Evolutionary conservation across 2,797 vertebrate genomes (phyloP).

Genomic region (Trachurus trachurus): DNA sequence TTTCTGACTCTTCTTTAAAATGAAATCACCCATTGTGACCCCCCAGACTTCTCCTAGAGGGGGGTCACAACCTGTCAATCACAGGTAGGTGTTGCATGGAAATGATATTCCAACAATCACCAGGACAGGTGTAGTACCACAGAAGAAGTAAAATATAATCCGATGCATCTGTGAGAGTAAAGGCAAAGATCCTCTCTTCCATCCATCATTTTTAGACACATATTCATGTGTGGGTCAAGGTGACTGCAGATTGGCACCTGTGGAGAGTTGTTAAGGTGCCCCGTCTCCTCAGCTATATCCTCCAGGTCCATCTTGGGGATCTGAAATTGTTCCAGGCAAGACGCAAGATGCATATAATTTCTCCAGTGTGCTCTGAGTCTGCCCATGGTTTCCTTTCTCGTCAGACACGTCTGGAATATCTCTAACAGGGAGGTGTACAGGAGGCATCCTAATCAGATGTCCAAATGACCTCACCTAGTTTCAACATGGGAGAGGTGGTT

Average conservation of each 20-base stretch:
- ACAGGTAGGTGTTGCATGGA: not conserved
- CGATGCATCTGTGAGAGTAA: not conserved
- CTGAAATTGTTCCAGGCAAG: conserved; percentile 24
- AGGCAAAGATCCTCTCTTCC: conserved; percentile 4
- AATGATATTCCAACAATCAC: not conserved
- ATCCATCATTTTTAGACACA: conserved; percentile 26
- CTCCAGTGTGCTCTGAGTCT: conserved; percentile 28
- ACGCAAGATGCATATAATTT: conserved; percentile 40
- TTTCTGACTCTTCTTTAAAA: not conserved
- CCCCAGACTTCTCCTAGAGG: not conserved
- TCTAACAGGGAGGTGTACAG: conserved; percentile 11
- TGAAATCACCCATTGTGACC: not conserved
- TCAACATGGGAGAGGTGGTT: not conserved
- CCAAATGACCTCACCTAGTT: conserved; percentile 18
- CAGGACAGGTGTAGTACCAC: not conserved
- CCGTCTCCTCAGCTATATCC: conserved; percentile 22
- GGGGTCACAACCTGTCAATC: conserved; percentile 5
- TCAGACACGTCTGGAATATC: conserved; percentile 43
- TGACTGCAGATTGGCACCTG: conserved; percentile 11
- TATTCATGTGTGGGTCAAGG: conserved; percentile 29
- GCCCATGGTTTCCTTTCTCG: conserved; percentile 5
- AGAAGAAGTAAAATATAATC: conserved; percentile 4
- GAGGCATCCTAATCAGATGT: conserved; percentile 42
- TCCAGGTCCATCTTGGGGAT: conserved; percentile 16
- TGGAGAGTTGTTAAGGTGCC: not conserved